Percentiles rank a stretch among this genome's conserved stretches.
phyloP scores from a whole-genome alignment of 1,140 invertebrate species.

The Solenopsis fugax region DNA sequence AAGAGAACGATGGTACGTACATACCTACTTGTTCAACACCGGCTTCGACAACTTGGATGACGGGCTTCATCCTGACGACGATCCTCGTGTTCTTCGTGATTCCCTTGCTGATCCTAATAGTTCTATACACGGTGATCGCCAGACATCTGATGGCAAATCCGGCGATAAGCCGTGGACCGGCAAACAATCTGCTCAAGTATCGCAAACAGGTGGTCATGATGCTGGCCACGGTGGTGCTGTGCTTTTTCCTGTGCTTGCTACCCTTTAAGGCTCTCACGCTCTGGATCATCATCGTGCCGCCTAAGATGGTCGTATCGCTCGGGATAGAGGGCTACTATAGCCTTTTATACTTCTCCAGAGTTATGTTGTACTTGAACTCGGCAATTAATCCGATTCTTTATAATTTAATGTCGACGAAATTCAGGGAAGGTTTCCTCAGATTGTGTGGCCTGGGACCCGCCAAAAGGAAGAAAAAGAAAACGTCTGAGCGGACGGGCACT shows the following conservation, averaged over 20 bases:
- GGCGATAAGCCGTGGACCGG: conserved; percentile 89
- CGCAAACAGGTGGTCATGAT: conserved; percentile 94
- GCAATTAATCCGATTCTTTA: conserved; percentile 96
- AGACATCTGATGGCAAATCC: conserved; percentile 93
- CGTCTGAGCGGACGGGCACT: conserved; percentile 76
- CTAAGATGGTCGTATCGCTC: conserved; percentile 88
- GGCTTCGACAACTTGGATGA: conserved; percentile 90
- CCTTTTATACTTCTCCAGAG: conserved; percentile 94
- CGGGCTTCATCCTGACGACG: conserved; percentile 92
- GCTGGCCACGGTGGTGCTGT: conserved; percentile 95
- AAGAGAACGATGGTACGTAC: conserved; percentile 90
- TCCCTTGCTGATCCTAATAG: conserved; percentile 92
- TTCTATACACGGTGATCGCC: conserved; percentile 94
- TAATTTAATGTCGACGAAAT: conserved; percentile 96
- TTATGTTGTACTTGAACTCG: conserved; percentile 96
- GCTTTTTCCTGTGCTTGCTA: conserved; percentile 96
- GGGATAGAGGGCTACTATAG: conserved; percentile 94
- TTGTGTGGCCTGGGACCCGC: conserved; percentile 84
- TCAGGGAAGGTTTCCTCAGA: conserved; percentile 93
- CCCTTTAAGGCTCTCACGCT: conserved; percentile 95
- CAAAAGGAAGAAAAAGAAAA: conserved; percentile 72
- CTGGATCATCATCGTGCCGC: conserved; percentile 93
- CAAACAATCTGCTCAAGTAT: conserved; percentile 88
- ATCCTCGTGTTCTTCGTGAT: conserved; percentile 94
- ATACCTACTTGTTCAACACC: conserved; percentile 92